Conservation (phyloP, 2,888 invertebrate genomes). For the Seira musarum region DNA sequence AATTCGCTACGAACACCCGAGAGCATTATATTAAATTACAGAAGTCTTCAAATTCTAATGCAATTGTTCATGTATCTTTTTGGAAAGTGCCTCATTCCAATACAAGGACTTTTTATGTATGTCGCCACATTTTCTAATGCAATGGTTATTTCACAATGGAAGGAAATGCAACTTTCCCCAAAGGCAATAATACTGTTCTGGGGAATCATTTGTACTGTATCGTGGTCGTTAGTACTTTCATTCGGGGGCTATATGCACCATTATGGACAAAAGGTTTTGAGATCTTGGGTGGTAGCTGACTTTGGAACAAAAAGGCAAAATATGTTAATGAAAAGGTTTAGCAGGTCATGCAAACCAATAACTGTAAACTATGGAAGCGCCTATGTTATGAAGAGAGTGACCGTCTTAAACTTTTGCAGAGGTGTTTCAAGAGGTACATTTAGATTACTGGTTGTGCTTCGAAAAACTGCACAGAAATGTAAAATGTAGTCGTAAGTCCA, state of each 20-base stretch:
- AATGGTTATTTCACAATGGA: background rate
- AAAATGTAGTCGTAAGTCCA: no score
- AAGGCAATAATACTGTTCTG: background rate
- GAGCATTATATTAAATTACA: background rate
- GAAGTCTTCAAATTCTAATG: background rate
- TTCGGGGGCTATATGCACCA: background rate
- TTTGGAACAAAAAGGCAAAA: background rate
- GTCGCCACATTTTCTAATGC: background rate
- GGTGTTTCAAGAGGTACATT: slow-evolving; percentile 16
- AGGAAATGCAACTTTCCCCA: background rate
- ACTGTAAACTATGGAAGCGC: slow-evolving; percentile 19
- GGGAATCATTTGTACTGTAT: background rate
- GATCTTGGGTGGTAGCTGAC: background rate
- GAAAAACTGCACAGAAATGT: background rate
- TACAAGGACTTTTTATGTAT: background rate
- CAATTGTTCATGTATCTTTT: background rate
- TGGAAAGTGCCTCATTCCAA: background rate
- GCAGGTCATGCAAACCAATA: slow-evolving; percentile 21
- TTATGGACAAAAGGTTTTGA: background rate
- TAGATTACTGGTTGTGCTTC: background rate
- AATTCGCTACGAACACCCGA: background rate
- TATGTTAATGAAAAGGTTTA: slow-evolving; percentile 6
- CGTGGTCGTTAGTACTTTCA: background rate
- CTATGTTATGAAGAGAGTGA: slow-evolving; percentile 16
- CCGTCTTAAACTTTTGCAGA: slow-evolving; percentile 21